phyloP scores from a whole-genome alignment of 2,888 invertebrate genomes.

The Epirrhoe alternata region DNA sequence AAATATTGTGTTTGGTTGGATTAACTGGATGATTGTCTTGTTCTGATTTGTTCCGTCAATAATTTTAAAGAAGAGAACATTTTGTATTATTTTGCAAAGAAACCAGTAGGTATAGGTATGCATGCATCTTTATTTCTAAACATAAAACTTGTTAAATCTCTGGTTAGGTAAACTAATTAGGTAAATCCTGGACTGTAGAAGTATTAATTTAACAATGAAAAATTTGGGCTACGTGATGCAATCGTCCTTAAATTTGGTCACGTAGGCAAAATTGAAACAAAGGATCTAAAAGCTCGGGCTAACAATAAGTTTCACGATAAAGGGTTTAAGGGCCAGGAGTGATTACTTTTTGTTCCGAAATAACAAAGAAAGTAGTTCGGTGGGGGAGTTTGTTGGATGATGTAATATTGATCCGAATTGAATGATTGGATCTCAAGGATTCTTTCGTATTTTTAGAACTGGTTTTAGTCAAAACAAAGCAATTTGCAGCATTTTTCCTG shows the following conservation, averaged over 20 bases:
- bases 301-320: conserved; percentile 37
- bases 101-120: too few relatives aligned
- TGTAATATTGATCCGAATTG: conserved; percentile 48
- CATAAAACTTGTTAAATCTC: too few relatives aligned
- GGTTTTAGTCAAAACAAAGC: conserved; percentile 7
- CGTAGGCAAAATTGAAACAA: conserved; percentile 31
- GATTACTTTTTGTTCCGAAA: conserved; percentile 38
- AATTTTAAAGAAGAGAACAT: conserved; percentile 2
- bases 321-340: conserved; percentile 37
- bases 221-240: too few relatives aligned
- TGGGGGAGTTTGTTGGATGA: conserved; percentile 49
- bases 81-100: background rate
- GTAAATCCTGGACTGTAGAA: too few relatives aligned
- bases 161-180: too few relatives aligned
- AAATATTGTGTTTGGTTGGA: conserved; percentile 32
- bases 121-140: too few relatives aligned
- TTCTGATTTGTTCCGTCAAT: conserved; percentile 11
- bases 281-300: conserved; percentile 19
- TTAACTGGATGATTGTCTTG: conserved; percentile 23
- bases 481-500: conserved; percentile 7
- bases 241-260: conserved; percentile 19
- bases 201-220: too few relatives aligned
- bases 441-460: conserved; percentile 4
- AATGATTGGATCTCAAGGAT: conserved; percentile 16
- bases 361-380: conserved; percentile 42